These are phyloP conservation scores for Agrilus planipennis DNA, from an alignment of 1,140 invertebrate species.

Conservation along the genomic window DNA sequence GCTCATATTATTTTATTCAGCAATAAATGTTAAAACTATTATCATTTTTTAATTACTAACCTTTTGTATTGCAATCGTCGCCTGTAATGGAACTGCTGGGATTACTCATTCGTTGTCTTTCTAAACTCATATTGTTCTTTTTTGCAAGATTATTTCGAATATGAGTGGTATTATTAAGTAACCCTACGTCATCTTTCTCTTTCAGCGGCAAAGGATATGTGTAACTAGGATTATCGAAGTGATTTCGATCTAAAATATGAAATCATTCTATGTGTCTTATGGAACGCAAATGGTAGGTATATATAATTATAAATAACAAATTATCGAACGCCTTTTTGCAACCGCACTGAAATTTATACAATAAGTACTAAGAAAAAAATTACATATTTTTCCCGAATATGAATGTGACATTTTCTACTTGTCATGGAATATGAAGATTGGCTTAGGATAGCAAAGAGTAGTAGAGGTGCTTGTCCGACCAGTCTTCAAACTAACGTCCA, in stretches of 20 bases:
- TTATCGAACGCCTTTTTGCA: constrained; percentile 5
- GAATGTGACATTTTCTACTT: too few species aligned
- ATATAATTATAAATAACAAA: background rate
- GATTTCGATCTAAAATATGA: constrained; percentile 57
- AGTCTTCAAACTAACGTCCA: too few species aligned
- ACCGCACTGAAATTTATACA: too few species aligned
- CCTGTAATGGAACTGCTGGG: constrained; percentile 36
- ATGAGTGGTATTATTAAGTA: constrained; percentile 35
- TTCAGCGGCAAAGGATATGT: constrained; percentile 52
- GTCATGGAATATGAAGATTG: too few species aligned
- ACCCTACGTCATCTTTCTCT: constrained; percentile 37
- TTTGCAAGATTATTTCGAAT: constrained; percentile 59
- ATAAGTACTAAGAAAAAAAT: too few species aligned
- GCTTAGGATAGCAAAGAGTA: too few species aligned
- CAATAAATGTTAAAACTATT: too few species aligned
- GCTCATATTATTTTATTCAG: too few species aligned
- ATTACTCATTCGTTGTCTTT: constrained; percentile 41
- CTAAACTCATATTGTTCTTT: constrained; percentile 44
- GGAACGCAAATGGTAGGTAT: background rate
- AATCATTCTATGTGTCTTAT: background rate
- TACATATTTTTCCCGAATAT: too few species aligned
- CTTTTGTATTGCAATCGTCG: constrained; percentile 25
- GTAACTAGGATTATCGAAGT: constrained; percentile 89
- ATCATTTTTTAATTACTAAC: too few species aligned
- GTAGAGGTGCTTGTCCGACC: too few species aligned